phyloP scores from a whole-genome alignment of 2,888 invertebrate species.

The Bimastos eiseni region DNA sequence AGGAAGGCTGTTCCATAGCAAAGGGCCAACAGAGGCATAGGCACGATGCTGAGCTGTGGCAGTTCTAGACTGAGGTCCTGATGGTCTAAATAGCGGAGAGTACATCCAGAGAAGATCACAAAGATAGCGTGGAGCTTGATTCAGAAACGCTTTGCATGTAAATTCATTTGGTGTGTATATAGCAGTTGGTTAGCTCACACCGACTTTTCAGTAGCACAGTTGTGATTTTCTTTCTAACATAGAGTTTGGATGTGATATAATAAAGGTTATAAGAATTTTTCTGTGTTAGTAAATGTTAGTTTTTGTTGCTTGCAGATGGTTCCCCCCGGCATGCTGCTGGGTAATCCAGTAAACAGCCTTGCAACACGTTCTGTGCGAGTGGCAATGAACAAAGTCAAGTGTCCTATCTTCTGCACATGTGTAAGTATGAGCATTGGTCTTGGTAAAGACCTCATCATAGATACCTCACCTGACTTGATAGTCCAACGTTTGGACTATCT shows the following conservation, averaged over 20 bases:
- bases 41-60: too few relatives aligned
- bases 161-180: not conserved
- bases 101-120: too few relatives aligned
- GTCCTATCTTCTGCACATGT: slow-evolving; percentile 96
- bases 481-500: not conserved
- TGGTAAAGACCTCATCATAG: not conserved
- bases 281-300: not conserved
- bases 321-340: slow-evolving; percentile 89
- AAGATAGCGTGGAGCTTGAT: too few relatives aligned
- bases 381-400: slow-evolving; percentile 99
- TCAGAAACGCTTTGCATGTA: too few relatives aligned
- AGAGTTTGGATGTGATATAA: too few relatives aligned
- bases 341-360: slow-evolving; percentile 92
- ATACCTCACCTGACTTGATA: not conserved
- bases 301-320: slow-evolving; percentile 67
- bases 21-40: too few relatives aligned
- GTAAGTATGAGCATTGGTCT: slow-evolving; percentile 59
- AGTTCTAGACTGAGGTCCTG: too few relatives aligned
- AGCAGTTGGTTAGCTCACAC: not conserved
- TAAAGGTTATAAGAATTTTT: too few relatives aligned
- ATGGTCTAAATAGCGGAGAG: too few relatives aligned
- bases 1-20: too few relatives aligned
- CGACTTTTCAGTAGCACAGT: not conserved
- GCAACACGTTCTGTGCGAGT: slow-evolving; percentile 86
- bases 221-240: too few relatives aligned